Evolutionary conservation across 2,113 vertebrate genomes (phyloP).

Genomic region (Melanerpes formicivorus): DNA sequence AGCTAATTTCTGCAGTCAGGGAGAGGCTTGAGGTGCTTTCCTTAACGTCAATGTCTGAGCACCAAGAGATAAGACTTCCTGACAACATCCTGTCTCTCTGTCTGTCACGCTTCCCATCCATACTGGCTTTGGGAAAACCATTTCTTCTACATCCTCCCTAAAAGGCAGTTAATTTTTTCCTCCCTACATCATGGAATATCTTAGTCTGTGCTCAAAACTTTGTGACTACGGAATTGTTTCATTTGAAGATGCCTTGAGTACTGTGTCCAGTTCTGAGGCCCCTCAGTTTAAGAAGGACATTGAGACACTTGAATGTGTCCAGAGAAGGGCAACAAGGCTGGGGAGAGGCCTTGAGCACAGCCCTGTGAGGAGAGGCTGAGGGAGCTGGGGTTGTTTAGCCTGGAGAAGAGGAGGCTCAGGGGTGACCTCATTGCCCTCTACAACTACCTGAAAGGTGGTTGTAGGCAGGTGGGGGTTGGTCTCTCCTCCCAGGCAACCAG

Average conservation of each 20-base stretch:
- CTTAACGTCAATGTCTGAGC: neutral
- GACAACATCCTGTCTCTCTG: neutral
- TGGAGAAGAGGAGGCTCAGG: too few species aligned
- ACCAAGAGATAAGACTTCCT: neutral
- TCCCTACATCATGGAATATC: neutral
- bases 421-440: too few species aligned
- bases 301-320: too few species aligned
- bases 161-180: neutral
- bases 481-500: too few species aligned
- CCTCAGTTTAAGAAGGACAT: too few species aligned
- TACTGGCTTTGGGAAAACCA: neutral
- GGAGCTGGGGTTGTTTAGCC: too few species aligned
- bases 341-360: too few species aligned
- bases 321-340: too few species aligned
- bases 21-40: neutral
- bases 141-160: neutral
- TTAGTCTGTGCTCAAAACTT: neutral
- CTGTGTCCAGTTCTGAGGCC: too few species aligned
- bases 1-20: neutral
- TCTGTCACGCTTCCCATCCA: accelerated
- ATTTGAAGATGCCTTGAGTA: neutral
- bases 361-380: too few species aligned
- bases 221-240: neutral
- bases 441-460: too few species aligned
- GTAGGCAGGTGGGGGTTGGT: too few species aligned